Evolutionary conservation across 2,888 invertebrate genomes (phyloP), one percentile per base, ranked within the genome.

Genomic region (Acanthoscelides obtectus): DNA sequence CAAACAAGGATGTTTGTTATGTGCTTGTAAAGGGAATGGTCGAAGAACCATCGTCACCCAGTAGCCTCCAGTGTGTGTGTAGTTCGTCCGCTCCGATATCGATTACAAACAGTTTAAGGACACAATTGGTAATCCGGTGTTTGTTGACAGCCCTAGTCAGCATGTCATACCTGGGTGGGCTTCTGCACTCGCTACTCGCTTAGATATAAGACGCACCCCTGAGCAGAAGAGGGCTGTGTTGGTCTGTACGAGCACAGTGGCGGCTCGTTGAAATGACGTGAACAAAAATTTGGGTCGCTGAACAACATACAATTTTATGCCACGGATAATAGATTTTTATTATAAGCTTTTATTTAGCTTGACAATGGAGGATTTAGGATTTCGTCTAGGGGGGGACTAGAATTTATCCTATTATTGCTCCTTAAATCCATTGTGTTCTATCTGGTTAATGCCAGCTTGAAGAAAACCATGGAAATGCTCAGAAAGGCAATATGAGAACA

Each of bases 41-140:
- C 45, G 45, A 12, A 45, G 45, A 45, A 45, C 45, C 45, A 45
- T 45, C 45, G 12, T 45, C 45, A 17, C 45, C 12, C 45, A 6
- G 45, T 45, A 45, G 45, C 3, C 45, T 45, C 45, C 45, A 45
- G 5, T 45, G 45, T 45, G 5, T 45, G 45, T 45, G 17, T 45
- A 45, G 45, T 45, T 12, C 17, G 45, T 45, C 17, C 45, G 12
- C 25, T 45, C 25, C 27, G 64, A 70, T 82, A 84, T 84, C 84
- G 81, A 82, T 84, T 84, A 84, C 84, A 83, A 81, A 83, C 83
- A 83, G 82, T 84, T 85, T 84, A 84, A 83, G 80, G 77, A 75
- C 77, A 85, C 84, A 85, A 85, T 85, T 82, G 84, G 77, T 85
- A 85, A 85, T 85, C 85, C 79, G 80, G 80, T 85, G 83, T 84